Evolutionary conservation across 2,888 invertebrate genomes (phyloP).

Genomic region (Drosophila mayaguana): DNA sequence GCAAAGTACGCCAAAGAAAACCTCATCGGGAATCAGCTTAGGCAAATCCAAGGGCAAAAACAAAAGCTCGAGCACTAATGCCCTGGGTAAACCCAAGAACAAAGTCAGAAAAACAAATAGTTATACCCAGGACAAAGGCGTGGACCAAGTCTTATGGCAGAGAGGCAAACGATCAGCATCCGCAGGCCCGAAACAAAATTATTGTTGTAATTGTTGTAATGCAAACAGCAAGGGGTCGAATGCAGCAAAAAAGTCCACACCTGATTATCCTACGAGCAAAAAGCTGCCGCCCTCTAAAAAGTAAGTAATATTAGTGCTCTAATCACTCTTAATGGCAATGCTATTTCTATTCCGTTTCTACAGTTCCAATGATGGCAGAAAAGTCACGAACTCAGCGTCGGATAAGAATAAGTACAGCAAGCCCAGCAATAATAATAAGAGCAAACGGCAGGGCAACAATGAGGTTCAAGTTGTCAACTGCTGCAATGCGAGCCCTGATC

Average conservation of each 20-base stretch:
- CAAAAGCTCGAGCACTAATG: not conserved
- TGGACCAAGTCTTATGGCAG: not conserved
- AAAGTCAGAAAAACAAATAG: not conserved
- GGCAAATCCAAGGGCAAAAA: not conserved
- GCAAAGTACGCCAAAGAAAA: not conserved
- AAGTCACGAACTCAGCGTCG: not conserved
- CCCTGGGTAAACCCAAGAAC: not conserved
- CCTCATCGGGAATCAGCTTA: not conserved
- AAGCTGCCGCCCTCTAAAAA: not conserved
- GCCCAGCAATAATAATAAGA: not conserved
- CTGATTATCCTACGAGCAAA: not conserved
- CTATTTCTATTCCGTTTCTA: not conserved
- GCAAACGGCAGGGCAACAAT: not conserved
- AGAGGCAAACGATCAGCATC: not conserved
- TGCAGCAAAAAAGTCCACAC: not conserved
- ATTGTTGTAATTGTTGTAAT: not conserved
- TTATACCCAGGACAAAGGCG: not conserved
- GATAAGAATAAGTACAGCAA: not conserved
- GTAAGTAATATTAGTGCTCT: not conserved
- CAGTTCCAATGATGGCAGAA: too few species aligned
- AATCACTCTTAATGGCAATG: not conserved
- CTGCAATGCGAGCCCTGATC: conserved; percentile 26
- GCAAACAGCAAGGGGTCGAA: not conserved
- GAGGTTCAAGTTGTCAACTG: conserved; percentile 32
- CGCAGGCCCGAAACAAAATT: too few species aligned